Percentiles rank a stretch among this genome's conserved stretches.
Conservation (phyloP, 2,113 vertebrate species). For the Pteruthius melanotis region DNA sequence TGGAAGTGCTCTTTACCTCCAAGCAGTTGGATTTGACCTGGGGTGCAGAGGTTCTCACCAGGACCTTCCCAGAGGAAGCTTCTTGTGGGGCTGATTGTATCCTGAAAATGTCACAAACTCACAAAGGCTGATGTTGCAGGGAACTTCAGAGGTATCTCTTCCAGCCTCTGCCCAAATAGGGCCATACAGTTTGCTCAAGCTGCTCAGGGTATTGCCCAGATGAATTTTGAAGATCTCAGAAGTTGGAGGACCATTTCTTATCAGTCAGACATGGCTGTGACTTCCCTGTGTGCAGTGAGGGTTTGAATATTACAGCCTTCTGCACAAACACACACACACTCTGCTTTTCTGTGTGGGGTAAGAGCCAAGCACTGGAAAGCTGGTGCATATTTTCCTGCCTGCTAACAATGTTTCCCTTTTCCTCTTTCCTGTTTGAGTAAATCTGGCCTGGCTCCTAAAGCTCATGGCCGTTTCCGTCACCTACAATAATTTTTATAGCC, state of each 20-base stretch:
- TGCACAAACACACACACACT: neutral
- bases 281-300: neutral
- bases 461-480: neutral
- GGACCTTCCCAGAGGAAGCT: neutral
- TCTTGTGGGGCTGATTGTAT: neutral
- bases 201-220: neutral
- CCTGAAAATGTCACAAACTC: neutral
- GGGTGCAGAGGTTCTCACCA: neutral
- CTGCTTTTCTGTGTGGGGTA: neutral
- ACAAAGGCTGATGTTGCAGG: neutral
- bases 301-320: neutral
- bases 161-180: neutral
- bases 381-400: neutral
- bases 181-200: neutral
- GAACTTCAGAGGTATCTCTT: neutral
- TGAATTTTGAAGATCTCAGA: neutral
- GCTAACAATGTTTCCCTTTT: neutral
- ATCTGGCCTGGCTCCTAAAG: neutral
- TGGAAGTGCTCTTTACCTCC: neutral
- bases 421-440: constrained; percentile 21
- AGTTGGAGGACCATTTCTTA: neutral
- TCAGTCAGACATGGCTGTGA: neutral
- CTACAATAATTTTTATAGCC: neutral
- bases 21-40: neutral
- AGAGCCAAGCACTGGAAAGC: neutral